A percentile compares a stretch with the other conserved stretches of the same genome.
These are phyloP conservation scores for Podarcis muralis DNA, from an alignment of 2,113 vertebrate species.

Conservation along the genomic window DNA sequence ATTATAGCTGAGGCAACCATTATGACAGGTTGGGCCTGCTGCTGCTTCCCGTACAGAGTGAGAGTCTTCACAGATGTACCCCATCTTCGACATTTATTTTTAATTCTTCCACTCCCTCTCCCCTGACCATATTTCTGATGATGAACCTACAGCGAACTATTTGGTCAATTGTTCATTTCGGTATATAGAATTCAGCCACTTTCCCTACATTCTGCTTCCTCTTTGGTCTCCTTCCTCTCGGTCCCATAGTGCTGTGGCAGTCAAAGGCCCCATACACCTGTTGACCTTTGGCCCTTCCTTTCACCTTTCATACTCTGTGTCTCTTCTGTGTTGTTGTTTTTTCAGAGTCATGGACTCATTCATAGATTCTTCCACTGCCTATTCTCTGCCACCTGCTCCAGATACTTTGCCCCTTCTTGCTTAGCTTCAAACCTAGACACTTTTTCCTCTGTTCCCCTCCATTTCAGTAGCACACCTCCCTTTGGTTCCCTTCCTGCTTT, in stretches of 20 bases:
- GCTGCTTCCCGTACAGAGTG: not conserved
- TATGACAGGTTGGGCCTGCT: constrained; percentile 28
- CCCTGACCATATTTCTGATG: not conserved
- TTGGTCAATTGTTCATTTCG: not conserved
- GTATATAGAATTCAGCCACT: not conserved
- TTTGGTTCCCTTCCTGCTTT: not conserved
- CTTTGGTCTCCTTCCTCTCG: not conserved
- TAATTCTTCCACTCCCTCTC: not conserved
- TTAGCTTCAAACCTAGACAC: not conserved
- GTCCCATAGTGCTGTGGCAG: too few relatives aligned
- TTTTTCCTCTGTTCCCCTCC: not conserved
- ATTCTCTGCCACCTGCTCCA: not conserved
- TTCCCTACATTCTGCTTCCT: not conserved
- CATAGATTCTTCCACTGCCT: not conserved
- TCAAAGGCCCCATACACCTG: not conserved
- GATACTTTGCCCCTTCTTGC: not conserved
- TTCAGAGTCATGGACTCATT: not conserved
- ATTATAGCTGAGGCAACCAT: constrained; percentile 30
- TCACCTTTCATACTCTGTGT: not conserved
- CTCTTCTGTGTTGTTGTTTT: not conserved
- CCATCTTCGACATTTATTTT: not conserved
- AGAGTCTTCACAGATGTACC: constrained; percentile 34
- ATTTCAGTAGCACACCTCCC: not conserved
- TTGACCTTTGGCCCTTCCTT: not conserved
- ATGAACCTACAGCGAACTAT: not conserved